Conservation (phyloP, 2,113 vertebrate genomes). For the Toxotes chatareus region DNA sequence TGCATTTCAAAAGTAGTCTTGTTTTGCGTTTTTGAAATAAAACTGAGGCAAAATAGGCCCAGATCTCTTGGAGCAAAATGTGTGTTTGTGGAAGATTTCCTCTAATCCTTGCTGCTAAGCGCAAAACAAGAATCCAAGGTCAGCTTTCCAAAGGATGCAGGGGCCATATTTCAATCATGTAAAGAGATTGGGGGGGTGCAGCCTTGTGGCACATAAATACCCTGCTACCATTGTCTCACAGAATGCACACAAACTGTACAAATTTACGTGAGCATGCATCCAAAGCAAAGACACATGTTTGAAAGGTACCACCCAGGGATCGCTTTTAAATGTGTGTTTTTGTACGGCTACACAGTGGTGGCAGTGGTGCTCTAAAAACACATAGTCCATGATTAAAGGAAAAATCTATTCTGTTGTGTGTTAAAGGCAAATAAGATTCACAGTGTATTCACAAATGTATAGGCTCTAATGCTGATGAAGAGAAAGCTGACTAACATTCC, state of each 20-base stretch:
- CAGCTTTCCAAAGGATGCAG: constrained; percentile 69
- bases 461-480: neutral
- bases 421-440: neutral
- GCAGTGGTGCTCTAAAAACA: neutral
- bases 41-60: constrained; percentile 61
- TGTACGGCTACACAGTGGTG: neutral
- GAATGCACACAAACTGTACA: neutral
- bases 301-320: neutral
- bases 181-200: constrained; percentile 48
- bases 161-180: constrained; percentile 59
- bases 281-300: neutral
- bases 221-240: constrained; percentile 12
- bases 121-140: constrained; percentile 81
- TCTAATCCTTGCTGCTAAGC: constrained; percentile 80
- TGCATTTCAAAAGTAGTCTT: constrained; percentile 60
- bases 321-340: neutral
- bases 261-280: neutral
- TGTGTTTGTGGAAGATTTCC: constrained; percentile 82
- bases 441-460: no score
- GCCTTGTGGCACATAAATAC: constrained; percentile 43
- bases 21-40: constrained; percentile 64
- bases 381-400: neutral
- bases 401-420: neutral
- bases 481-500: neutral
- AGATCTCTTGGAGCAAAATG: constrained; percentile 79